These are phyloP conservation scores for Noctilio leporinus DNA, from an alignment of 2,113 vertebrate species.

Conservation along the genomic window DNA sequence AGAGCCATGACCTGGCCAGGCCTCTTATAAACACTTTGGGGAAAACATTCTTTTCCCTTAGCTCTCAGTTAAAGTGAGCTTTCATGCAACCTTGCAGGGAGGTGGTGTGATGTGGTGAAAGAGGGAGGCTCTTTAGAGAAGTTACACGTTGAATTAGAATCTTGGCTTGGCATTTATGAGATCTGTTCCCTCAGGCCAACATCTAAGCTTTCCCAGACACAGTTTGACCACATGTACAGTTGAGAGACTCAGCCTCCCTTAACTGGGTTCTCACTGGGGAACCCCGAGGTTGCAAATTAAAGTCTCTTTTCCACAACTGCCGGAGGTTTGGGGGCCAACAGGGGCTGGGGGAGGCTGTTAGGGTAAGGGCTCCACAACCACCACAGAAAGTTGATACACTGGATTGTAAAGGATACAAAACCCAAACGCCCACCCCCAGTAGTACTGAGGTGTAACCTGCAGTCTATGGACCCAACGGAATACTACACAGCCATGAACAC, in stretches of 20 bases:
- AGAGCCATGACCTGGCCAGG: neutral
- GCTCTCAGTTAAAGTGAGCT: neutral
- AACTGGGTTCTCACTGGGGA: neutral
- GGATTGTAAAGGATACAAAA: neutral
- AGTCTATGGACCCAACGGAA: too few species aligned
- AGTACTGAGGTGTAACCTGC: neutral
- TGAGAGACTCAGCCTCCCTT: neutral
- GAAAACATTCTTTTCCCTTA: neutral
- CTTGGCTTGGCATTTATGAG: neutral
- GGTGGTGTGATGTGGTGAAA: neutral
- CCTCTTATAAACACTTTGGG: neutral
- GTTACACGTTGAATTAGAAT: neutral
- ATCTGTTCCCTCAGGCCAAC: neutral
- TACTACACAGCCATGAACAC: fast-evolving
- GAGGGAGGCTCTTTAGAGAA: neutral
- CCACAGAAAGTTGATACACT: neutral
- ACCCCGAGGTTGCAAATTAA: neutral
- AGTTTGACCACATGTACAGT: neutral
- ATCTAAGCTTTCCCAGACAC: neutral
- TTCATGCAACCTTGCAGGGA: neutral
- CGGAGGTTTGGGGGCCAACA: neutral
- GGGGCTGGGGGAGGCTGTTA: neutral
- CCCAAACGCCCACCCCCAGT: neutral
- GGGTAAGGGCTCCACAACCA: neutral
- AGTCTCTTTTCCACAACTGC: neutral